Base-by-base conservation (phyloP, 2,888 invertebrate species). In the Drosophila kanekoi region DNA sequence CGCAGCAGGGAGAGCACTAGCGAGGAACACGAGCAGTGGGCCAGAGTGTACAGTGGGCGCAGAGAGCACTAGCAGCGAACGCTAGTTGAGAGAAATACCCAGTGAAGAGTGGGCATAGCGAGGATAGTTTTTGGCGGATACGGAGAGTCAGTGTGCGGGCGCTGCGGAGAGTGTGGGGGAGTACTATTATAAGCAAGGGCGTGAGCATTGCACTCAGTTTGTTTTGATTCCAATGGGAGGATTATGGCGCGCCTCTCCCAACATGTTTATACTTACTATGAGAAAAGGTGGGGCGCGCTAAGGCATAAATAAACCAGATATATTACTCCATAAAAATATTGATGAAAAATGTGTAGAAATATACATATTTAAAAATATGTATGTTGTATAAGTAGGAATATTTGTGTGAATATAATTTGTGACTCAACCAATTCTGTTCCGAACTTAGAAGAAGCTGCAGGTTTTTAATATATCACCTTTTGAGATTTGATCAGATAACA, bases 251-350 rank as follows among this genome's bases (percentile, higher is more conserved):
- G 28, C 18, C 56, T 56, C 56, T 52, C 23, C 40, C 47, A 67
- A 74, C 23, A 48, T 51, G 45, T 52, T 54, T 52, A 54, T 47
- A 32, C 18, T 38, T 14, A 32, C 18, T 38, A 23, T 45, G 23
- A 18, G 33, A 52, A 9, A 44, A 44, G 72, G 53, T 45, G 56
- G 37, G 41, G 23, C 49, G 16, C 11, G 14, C 1, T 45, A 8
- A 13, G 28, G 32, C 16, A 33, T 18, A 67, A 67, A 57, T 18
- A 61, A 68, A 74, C 72, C 61, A 53, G 41, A 74, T 57, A 67
- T 67, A 54, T 54, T 38, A 54, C 38, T 40, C 10, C 9, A 54
- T 54, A 45, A 70, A 45, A 45, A 33, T 59, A 43, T 54, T 53
- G 45, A 33, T n/a, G 10, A 51, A 71, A 52, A 38, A 28, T 40